phyloP scores from a whole-genome alignment of 2,797 vertebrate species.

The Pangasius mekongensis region DNA sequence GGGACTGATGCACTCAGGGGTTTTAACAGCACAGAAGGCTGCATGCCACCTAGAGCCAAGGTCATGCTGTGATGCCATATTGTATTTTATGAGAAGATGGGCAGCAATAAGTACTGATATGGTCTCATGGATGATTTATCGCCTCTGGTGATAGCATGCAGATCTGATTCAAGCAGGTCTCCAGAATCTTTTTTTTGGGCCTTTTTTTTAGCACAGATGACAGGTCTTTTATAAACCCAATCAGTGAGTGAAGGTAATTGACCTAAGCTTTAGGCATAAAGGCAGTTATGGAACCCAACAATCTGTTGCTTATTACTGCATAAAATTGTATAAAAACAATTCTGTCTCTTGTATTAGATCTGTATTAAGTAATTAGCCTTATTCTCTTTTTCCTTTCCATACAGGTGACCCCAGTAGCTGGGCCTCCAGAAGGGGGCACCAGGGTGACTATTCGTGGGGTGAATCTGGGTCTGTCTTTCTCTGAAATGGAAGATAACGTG shows the following conservation, averaged over 20 bases:
- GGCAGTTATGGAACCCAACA: neutral
- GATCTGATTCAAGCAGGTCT: slow-evolving; percentile 51
- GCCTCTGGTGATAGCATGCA: slow-evolving; percentile 59
- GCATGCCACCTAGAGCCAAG: slow-evolving; percentile 74
- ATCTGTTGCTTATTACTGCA: neutral
- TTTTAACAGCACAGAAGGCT: slow-evolving; percentile 77
- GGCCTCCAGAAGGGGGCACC: slow-evolving; percentile 94
- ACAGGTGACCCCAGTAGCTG: slow-evolving; percentile 92
- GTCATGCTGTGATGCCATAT: slow-evolving; percentile 80
- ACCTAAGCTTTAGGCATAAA: too few relatives aligned
- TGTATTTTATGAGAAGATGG: slow-evolving; percentile 78
- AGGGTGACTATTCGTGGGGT: slow-evolving; percentile 92
- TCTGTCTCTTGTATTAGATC: neutral
- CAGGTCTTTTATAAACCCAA: neutral
- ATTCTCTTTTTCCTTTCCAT: neutral
- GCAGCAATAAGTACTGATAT: slow-evolving; percentile 69
- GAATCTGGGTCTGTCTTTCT: slow-evolving; percentile 95
- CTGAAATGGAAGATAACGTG: slow-evolving; percentile 89
- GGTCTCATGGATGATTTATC: slow-evolving; percentile 70
- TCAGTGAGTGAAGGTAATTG: neutral
- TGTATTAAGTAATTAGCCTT: neutral
- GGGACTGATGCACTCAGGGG: slow-evolving; percentile 63
- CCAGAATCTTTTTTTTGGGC: slow-evolving; percentile 54
- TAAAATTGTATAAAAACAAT: neutral
- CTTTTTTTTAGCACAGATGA: slow-evolving; percentile 35